These are phyloP conservation scores for Bombus ignitus DNA, from an alignment of 1,140 invertebrate species.

Conservation along the genomic window DNA sequence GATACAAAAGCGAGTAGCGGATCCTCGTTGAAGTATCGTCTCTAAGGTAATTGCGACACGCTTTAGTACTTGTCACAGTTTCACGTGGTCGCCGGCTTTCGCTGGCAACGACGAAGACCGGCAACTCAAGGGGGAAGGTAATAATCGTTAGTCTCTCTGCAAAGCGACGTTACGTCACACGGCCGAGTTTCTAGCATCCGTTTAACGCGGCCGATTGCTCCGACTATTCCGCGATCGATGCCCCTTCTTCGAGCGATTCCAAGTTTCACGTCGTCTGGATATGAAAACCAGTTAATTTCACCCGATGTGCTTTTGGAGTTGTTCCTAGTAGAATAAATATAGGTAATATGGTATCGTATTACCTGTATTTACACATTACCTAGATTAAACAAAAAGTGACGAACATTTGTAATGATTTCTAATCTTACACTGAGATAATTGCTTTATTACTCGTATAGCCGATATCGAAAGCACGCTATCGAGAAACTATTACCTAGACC, in stretches of 20 bases:
- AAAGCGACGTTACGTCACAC: conserved; percentile 53
- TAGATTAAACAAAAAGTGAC: no score
- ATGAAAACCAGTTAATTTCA: conserved; percentile 14
- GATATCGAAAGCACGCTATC: no score
- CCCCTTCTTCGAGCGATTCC: background rate
- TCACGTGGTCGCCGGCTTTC: conserved; percentile 56
- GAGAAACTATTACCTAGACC: background rate
- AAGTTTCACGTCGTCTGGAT: background rate
- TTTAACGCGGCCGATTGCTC: conserved; percentile 9
- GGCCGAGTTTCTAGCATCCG: conserved; percentile 45
- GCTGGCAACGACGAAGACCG: conserved; percentile 27
- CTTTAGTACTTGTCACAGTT: conserved; percentile 57
- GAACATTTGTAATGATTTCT: no score
- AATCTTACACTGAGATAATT: no score
- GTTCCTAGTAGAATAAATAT: background rate
- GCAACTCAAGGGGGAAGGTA: conserved; percentile 30
- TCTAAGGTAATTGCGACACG: conserved; percentile 62
- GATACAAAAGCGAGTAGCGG: conserved; percentile 44
- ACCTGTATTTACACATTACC: background rate
- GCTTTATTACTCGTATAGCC: no score
- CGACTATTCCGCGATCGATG: conserved; percentile 23
- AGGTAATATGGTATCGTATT: background rate
- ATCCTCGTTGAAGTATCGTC: conserved; percentile 26
- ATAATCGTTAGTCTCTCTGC: conserved; percentile 60
- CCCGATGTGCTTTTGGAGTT: background rate